These are phyloP conservation scores for Heliocidaris tuberculata DNA, from an alignment of 35 echinoderm and acorn worm genomes.

Conservation along the genomic window DNA sequence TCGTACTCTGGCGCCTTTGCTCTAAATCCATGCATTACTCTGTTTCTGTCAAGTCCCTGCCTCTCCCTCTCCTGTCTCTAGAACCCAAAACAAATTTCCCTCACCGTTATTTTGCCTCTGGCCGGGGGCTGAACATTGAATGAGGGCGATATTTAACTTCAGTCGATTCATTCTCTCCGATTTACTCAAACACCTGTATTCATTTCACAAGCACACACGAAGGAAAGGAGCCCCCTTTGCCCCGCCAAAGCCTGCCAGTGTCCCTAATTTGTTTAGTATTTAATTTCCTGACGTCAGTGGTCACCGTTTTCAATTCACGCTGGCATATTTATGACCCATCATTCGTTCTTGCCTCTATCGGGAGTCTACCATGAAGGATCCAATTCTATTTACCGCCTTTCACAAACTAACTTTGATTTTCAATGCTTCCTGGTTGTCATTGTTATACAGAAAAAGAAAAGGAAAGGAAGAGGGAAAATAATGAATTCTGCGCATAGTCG, in stretches of 20 bases:
- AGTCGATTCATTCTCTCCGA: neutral
- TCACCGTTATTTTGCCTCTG: neutral
- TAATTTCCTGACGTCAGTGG: slow-evolving; percentile 2
- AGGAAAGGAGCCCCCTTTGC: neutral
- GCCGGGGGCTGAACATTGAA: neutral
- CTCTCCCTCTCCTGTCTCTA: neutral
- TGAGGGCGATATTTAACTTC: slow-evolving; percentile 16
- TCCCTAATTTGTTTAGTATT: slow-evolving; percentile 13
- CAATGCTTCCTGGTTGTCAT: neutral
- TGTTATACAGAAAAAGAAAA: neutral
- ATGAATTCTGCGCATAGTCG: neutral
- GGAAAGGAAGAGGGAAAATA: neutral
- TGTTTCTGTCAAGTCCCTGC: neutral
- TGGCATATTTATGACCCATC: neutral
- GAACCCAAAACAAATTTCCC: neutral
- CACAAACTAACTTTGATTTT: neutral
- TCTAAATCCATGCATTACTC: neutral
- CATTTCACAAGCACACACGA: neutral
- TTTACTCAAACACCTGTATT: neutral
- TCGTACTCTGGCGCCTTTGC: neutral
- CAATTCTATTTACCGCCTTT: neutral
- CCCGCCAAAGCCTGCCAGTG: neutral
- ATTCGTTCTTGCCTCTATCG: neutral
- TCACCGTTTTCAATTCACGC: neutral
- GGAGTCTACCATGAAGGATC: neutral